These are phyloP conservation scores for Penaeus chinensis DNA, from an alignment of 1,140 invertebrate species.

Conservation along the genomic window DNA sequence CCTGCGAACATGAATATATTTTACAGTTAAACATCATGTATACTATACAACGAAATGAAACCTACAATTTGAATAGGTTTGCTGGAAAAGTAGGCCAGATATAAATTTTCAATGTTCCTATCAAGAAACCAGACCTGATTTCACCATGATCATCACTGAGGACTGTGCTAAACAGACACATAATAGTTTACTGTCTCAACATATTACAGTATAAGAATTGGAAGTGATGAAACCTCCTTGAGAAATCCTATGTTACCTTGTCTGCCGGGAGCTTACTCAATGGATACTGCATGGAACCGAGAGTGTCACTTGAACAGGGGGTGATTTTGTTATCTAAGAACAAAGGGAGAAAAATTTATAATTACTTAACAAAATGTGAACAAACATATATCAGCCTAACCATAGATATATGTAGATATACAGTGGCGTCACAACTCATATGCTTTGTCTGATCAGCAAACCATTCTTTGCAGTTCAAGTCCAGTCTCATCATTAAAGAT, in stretches of 20 bases:
- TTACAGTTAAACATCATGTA: constrained; percentile 13
- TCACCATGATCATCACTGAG: too few relatives aligned
- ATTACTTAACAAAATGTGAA: not conserved
- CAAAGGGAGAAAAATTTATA: not conserved
- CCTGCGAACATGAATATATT: constrained; percentile 36
- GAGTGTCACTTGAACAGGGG: constrained; percentile 60
- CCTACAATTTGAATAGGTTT: too few relatives aligned
- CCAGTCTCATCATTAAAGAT: not conserved
- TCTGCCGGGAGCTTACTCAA: constrained; percentile 54
- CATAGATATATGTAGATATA: too few relatives aligned
- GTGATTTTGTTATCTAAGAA: constrained; percentile 59
- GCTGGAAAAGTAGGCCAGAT: too few relatives aligned
- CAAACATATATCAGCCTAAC: not conserved
- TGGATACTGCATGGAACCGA: constrained; percentile 62
- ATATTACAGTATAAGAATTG: not conserved
- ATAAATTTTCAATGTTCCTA: not conserved
- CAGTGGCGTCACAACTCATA: too few relatives aligned
- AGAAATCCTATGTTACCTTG: constrained; percentile 18
- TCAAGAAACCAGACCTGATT: too few relatives aligned
- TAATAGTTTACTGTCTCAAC: not conserved
- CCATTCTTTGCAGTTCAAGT: not conserved
- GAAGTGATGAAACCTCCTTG: not conserved
- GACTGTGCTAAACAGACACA: too few relatives aligned
- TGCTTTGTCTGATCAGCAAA: too few relatives aligned
- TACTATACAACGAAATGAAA: too few relatives aligned